phyloP scores from a whole-genome alignment of 2,888 invertebrate genomes.

The Nemotelus nigrinus region DNA sequence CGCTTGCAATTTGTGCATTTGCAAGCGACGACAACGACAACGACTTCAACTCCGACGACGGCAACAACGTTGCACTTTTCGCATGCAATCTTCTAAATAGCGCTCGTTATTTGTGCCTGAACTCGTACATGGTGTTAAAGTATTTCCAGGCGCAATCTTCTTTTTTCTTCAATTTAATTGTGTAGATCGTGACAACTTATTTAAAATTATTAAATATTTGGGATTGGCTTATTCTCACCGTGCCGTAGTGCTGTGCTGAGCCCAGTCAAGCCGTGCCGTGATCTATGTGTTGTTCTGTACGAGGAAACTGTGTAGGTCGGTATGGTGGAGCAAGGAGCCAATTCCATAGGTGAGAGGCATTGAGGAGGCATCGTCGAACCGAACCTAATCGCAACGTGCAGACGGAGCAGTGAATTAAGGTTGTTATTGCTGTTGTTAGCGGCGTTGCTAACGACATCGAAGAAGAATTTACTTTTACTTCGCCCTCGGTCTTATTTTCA shows the following conservation, averaged over 20 bases:
- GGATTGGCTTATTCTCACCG: slow-evolving; percentile 40
- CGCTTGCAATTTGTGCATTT: slow-evolving; percentile 24
- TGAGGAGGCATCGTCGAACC: background rate
- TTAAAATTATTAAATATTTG: slow-evolving; percentile 51
- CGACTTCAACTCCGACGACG: background rate
- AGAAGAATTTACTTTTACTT: slow-evolving; percentile 45
- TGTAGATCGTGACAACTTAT: slow-evolving; percentile 50
- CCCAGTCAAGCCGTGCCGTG: too few relatives aligned
- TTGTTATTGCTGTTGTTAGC: background rate
- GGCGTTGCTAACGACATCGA: slow-evolving; percentile 33
- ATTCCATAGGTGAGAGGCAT: slow-evolving; percentile 31
- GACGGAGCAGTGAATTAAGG: slow-evolving; percentile 34
- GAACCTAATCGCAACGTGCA: slow-evolving; percentile 23
- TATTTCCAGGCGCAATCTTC: slow-evolving; percentile 32
- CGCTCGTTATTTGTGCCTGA: slow-evolving; percentile 43
- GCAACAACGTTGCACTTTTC: slow-evolving; percentile 38
- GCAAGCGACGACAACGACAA: background rate
- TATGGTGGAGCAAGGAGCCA: background rate
- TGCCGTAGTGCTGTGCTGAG: too few relatives aligned
- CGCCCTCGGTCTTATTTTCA: slow-evolving; percentile 24
- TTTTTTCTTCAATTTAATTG: slow-evolving; percentile 49
- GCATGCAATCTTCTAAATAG: slow-evolving; percentile 49
- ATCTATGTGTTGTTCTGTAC: too few relatives aligned
- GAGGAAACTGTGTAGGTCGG: too few relatives aligned
- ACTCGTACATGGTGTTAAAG: slow-evolving; percentile 47